Base-by-base conservation (phyloP, 2,888 invertebrate species). In the Cremastinae sp. region DNA sequence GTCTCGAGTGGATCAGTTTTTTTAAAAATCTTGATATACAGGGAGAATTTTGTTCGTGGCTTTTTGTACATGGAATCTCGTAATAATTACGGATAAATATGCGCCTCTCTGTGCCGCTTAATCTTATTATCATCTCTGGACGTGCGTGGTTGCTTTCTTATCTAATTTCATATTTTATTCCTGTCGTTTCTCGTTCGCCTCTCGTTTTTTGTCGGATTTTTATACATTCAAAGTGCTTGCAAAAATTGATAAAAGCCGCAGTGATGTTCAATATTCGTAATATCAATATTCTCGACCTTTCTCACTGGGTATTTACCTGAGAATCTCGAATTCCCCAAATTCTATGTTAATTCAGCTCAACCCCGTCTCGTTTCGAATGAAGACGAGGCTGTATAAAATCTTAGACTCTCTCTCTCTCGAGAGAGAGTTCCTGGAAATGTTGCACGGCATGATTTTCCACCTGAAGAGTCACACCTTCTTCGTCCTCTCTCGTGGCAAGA, bases 91-190 rank as follows among this genome's bases (percentile, higher is more conserved):
- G 64, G 53, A 58, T 68, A 76, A 71, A 72, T 73, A 69, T 61
- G 76, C 64, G 68, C 66, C 61, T 78, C 41, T 18, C 69, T 49
- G 56, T 47, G 53, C 62, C 38, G 58, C 71, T 72, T 41, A 68
- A 45, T 38, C 43, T 79, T 80, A 79, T 78, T 74, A 79, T 79
- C 72, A 71, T 66, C 66, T 14, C 69, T 81, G 79, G 80, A 82
- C 81, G 81, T 80, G 80, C 80, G 80, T 74, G 64, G 75, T 80
- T 81, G 77, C 79, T 75, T 80, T 81, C 72, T 59, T 74, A 58
- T 49, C 61, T 45, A 45, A n/a, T 45, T 14, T 47, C 71, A 41
- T 45, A n/a, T 43, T 16, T 53, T 58, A 28, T 58, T 36, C 43
- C 20, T 61, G 59, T 54, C 8, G 62, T 66, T 65, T 16, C 12